phyloP scores from a whole-genome alignment of 2,888 invertebrate species.

The Acanthosepion lycidas region DNA sequence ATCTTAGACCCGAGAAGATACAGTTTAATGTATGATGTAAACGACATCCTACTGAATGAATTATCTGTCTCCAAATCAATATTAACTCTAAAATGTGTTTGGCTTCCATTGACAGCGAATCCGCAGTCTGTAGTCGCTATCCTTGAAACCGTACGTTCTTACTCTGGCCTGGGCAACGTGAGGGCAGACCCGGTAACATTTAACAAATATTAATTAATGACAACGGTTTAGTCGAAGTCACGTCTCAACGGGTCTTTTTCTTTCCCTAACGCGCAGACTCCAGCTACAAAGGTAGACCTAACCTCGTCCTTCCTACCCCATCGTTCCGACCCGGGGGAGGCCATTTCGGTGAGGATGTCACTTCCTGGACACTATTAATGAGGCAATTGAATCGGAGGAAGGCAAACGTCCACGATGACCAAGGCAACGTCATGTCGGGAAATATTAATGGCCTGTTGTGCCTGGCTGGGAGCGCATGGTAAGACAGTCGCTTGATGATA shows the following conservation, averaged over 20 bases:
- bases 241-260: not conserved
- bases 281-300: not conserved
- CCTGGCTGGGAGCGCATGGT: not conserved
- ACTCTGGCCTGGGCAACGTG: not conserved
- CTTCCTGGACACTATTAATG: not conserved
- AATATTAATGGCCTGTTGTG: conserved; percentile 20
- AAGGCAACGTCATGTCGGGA: not conserved
- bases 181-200: not conserved
- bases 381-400: not conserved
- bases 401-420: not conserved
- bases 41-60: not conserved
- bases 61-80: not conserved
- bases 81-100: not conserved
- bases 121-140: not conserved
- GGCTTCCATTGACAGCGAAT: not conserved
- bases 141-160: not conserved
- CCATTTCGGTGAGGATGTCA: not conserved
- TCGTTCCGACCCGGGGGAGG: not conserved
- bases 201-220: not conserved
- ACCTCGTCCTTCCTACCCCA: not conserved
- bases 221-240: not conserved
- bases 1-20: not conserved
- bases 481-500: not conserved
- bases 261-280: not conserved
- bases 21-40: not conserved